Evolutionary conservation across 2,888 invertebrate genomes (phyloP).

Genomic region (Melieria omissa): DNA sequence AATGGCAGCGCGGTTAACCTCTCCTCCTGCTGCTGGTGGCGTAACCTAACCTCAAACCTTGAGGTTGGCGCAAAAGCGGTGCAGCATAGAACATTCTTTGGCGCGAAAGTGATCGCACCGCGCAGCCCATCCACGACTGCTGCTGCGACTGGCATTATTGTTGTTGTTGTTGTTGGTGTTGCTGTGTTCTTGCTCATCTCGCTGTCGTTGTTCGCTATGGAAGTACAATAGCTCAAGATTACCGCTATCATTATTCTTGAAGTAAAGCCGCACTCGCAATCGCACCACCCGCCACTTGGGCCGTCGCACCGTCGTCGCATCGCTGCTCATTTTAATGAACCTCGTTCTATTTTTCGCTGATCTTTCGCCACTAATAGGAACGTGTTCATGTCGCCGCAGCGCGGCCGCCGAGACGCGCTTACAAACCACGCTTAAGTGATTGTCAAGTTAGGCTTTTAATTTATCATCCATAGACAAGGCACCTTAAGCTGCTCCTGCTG

Average conservation of each 20-base stretch:
- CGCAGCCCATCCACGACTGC: conserved; percentile 5
- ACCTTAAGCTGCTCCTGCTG: conserved; percentile 23
- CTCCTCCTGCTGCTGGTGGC: conserved; percentile 28
- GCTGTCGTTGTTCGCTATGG: conserved; percentile 9
- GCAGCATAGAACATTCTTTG: conserved; percentile 39
- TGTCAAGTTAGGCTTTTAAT: conserved; percentile 66
- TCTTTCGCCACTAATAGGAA: conserved; percentile 62
- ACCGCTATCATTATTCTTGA: conserved; percentile 64
- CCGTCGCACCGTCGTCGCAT: background rate
- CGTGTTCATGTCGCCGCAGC: conserved; percentile 57
- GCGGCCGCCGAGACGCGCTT: conserved; percentile 42
- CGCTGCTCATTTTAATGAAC: conserved; percentile 60
- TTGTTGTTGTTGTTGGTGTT: conserved; percentile 30
- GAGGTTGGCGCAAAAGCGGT: conserved; percentile 27
- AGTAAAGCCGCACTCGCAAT: conserved; percentile 41
- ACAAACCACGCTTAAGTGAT: conserved; percentile 66
- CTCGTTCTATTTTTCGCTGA: conserved; percentile 63
- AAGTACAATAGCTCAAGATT: conserved; percentile 58
- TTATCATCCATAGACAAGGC: conserved; percentile 65
- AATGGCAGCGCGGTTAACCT: conserved; percentile 42
- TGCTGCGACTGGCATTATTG: conserved; percentile 6
- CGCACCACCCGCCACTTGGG: conserved; percentile 22
- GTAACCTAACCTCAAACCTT: conserved; percentile 51
- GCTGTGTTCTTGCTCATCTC: conserved; percentile 15
- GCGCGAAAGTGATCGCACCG: conserved; percentile 58